Evolutionary conservation across 2,888 invertebrate genomes (phyloP).

Genomic region (Nemoura dubitans): DNA sequence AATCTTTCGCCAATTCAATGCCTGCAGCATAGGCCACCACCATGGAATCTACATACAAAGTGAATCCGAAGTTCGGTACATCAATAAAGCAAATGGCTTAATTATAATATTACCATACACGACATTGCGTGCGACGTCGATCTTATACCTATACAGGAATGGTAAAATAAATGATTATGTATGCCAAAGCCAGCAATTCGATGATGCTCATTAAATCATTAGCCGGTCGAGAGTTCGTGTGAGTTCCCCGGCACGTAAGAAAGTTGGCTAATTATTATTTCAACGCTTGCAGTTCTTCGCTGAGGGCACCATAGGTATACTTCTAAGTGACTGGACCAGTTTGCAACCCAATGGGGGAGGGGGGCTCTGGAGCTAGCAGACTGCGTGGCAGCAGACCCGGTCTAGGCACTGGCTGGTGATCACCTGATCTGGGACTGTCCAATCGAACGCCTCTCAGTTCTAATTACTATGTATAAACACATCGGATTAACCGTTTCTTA

Average conservation of each 20-base stretch:
- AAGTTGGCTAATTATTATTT: background rate
- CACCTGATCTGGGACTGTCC: background rate
- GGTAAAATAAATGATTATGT: background rate
- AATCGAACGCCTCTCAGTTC: background rate
- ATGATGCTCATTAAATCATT: background rate
- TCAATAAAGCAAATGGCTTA: slow-evolving; percentile 7
- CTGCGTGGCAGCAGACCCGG: slow-evolving; percentile 1
- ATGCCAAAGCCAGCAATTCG: background rate
- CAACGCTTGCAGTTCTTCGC: background rate
- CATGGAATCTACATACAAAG: too few species aligned
- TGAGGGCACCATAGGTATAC: background rate
- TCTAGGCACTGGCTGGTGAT: background rate
- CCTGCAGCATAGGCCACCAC: too few species aligned
- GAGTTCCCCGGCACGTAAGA: background rate
- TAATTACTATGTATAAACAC: background rate
- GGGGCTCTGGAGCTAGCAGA: background rate
- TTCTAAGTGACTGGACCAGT: background rate
- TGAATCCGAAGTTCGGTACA: background rate
- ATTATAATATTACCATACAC: background rate
- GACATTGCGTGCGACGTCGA: background rate
- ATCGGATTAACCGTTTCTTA: background rate
- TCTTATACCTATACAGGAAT: background rate
- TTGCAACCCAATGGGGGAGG: background rate
- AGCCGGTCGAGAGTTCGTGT: background rate
- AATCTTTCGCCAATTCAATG: too few species aligned